Conservation (phyloP, 2,797 vertebrate genomes). For the Astyanax mexicanus region DNA sequence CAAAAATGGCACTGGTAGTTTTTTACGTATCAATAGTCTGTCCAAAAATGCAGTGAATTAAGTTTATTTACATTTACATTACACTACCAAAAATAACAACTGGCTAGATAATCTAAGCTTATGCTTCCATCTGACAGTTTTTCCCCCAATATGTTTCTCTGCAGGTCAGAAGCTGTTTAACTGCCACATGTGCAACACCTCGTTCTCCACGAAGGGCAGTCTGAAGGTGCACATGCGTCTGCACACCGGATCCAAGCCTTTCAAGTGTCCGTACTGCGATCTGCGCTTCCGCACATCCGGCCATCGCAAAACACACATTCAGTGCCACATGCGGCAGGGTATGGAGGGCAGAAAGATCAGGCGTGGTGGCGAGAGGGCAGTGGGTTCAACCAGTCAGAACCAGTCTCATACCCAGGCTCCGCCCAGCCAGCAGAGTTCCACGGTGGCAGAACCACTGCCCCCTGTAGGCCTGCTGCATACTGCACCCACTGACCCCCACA, state of each 20-base stretch:
- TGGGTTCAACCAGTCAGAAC: background rate
- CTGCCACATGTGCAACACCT: constrained; percentile 97
- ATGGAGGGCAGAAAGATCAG: constrained; percentile 84
- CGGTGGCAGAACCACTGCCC: constrained; percentile 78
- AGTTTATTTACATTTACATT: no score
- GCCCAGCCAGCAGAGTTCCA: constrained; percentile 63
- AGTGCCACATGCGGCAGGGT: constrained; percentile 87
- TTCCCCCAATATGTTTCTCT: constrained; percentile 32
- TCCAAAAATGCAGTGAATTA: no score
- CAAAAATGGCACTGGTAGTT: no score
- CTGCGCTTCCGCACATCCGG: constrained; percentile 96
- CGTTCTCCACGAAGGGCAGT: constrained; percentile 98
- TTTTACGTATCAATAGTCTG: no score
- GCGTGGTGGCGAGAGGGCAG: constrained; percentile 65
- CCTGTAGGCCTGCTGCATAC: constrained; percentile 82
- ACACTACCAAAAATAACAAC: no score
- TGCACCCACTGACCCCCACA: constrained; percentile 81
- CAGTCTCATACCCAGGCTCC: constrained; percentile 66
- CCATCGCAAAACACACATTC: constrained; percentile 97
- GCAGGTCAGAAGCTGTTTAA: constrained; percentile 97
- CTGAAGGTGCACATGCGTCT: constrained; percentile 98
- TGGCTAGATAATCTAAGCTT: no score
- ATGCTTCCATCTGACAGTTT: background rate
- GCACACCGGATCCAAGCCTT: constrained; percentile 97
- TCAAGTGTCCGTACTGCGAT: constrained; percentile 97